Conservation (phyloP, 1,140 invertebrate genomes). For the Bombus picipes region DNA sequence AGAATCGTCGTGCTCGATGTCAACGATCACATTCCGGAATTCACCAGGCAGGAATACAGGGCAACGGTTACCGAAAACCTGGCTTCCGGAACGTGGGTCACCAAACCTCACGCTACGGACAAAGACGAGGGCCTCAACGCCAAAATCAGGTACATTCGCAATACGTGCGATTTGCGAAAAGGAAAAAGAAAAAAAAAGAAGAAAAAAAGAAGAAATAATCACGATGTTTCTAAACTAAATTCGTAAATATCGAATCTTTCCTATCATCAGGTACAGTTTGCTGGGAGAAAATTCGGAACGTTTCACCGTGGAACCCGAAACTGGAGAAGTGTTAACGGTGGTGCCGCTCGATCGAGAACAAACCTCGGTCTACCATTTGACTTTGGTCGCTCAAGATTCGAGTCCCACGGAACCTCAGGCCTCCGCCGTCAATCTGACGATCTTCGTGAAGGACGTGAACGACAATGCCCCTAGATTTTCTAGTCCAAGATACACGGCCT, state of each 20-base stretch:
- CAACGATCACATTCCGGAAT: slow-evolving; percentile 95
- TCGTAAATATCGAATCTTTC: not conserved
- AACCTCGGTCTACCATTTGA: slow-evolving; percentile 89
- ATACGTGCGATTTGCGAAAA: not conserved
- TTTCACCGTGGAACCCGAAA: slow-evolving; percentile 89
- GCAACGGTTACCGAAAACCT: slow-evolving; percentile 91
- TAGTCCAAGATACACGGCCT: slow-evolving; percentile 87
- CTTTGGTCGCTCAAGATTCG: slow-evolving; percentile 93
- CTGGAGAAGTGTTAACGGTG: slow-evolving; percentile 89
- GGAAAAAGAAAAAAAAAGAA: accelerated
- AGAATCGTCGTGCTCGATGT: slow-evolving; percentile 95
- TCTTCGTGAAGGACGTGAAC: slow-evolving; percentile 91
- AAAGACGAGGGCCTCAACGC: slow-evolving; percentile 92
- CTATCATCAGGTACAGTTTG: slow-evolving; percentile 86
- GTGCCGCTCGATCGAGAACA: slow-evolving; percentile 91
- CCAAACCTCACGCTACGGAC: slow-evolving; percentile 89
- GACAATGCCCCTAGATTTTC: slow-evolving; percentile 93
- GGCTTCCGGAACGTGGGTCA: slow-evolving; percentile 87
- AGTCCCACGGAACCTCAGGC: slow-evolving; percentile 91
- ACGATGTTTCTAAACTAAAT: not conserved
- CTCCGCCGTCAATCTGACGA: slow-evolving; percentile 91
- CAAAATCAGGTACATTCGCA: slow-evolving; percentile 86
- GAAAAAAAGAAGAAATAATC: no score
- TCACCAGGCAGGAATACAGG: slow-evolving; percentile 90
- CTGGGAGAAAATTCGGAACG: slow-evolving; percentile 90